Evolutionary conservation across 2,113 vertebrate species (phyloP), one percentile per base, ranked within the genome.

Genomic region (Ictidomys tridecemlineatus): DNA sequence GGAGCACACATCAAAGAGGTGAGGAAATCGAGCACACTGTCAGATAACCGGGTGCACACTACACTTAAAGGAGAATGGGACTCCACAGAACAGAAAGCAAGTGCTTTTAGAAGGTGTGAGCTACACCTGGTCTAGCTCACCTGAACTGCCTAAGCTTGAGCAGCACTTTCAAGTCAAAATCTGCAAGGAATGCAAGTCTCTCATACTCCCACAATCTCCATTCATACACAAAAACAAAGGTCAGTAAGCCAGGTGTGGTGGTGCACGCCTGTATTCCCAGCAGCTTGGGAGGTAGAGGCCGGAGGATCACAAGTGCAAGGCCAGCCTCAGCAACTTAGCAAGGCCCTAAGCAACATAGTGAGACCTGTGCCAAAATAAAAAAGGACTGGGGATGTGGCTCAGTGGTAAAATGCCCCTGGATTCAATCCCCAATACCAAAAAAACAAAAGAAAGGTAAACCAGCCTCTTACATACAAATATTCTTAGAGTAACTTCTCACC

Each of bases 1-100:
- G 93, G 85, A 96, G 65, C 85, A 95, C 73, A 94, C 87, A 96
- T 92, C 91, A 91, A 39, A 97, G 76, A 97, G 82, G 94, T 72
- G 97, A 91, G 14, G 20, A 4, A 70, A 69, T 37, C 37, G 89
- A 91, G 94, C 48, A 51, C 6, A 94, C 69, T 91, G 48, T 69
- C 45, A 13, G 73, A 85, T 79, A 72, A 95, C 87, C 90, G 39
- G 88, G 93, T 86, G 73, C 63, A 56, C 74, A 90, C 77, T 12
- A 13, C 30, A 69, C 24, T 70, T 13, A 76, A 83, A 89, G 51
- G 39, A 70, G 89, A 72, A 37, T 18, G 11, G 45, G 85, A 65
- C 20, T 67, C 48, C 28, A 56, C 20, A 69, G 39, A 37, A 51
- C 0, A 65, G 1, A 91, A 10, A 39, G 76, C 8, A 37, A 56